Conservation (phyloP, 2,888 invertebrate species). For the Drosophila siamana region DNA sequence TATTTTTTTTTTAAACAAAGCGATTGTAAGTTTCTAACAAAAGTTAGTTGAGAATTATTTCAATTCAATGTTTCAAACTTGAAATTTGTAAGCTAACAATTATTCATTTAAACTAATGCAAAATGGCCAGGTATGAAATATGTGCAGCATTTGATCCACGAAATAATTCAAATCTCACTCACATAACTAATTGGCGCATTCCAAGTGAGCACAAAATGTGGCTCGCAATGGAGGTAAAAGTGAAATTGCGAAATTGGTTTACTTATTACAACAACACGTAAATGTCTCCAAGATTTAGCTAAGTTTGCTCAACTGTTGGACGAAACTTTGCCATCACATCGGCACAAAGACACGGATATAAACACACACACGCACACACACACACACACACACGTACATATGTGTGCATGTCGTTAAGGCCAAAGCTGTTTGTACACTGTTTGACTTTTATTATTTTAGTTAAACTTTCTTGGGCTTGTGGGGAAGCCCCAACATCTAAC, state of each 20-base stretch:
- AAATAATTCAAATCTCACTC: background rate
- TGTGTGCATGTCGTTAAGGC: conserved; percentile 57
- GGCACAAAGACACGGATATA: conserved; percentile 2
- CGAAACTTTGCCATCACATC: conserved; percentile 48
- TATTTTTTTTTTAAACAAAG: too few relatives aligned
- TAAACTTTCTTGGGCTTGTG: conserved; percentile 60
- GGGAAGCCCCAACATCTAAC: conserved; percentile 31
- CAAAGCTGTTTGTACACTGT: conserved; percentile 69
- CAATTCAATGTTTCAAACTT: too few relatives aligned
- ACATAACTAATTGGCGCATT: background rate
- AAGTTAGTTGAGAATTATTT: too few relatives aligned
- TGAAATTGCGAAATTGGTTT: conserved; percentile 34
- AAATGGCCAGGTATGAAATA: background rate
- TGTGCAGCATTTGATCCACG: background rate
- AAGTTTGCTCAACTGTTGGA: conserved; percentile 41
- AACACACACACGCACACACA: background rate
- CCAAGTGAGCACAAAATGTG: conserved; percentile 1
- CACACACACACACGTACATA: conserved; percentile 6
- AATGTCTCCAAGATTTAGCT: conserved; percentile 23
- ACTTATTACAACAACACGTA: conserved; percentile 63
- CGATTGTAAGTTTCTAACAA: too few relatives aligned
- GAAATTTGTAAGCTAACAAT: too few relatives aligned
- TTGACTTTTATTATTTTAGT: conserved; percentile 79
- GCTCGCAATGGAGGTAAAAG: conserved; percentile 14
- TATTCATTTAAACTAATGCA: too few relatives aligned